Base-by-base conservation (phyloP, 1,140 invertebrate species). In the Patella vulgata region DNA sequence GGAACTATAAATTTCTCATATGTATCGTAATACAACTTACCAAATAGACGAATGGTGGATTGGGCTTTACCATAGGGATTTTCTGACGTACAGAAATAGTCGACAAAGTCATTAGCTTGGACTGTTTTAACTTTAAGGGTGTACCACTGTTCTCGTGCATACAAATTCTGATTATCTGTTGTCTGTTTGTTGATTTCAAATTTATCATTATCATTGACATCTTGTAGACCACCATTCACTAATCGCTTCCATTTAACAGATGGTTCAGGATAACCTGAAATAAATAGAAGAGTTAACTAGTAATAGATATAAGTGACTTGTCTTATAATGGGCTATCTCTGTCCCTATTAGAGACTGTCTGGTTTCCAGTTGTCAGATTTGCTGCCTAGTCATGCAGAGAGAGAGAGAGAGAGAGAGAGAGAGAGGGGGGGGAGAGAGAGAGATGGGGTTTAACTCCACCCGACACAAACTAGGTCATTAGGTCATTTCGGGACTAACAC, bases 31-130 rank as follows among this genome's bases (percentile, higher is more conserved):
- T n/a, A n/a, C n/a, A n/a, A 66, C 78, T 68, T 63, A 80, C 78
- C 76, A 68, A 75, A 80, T 14, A 80, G 54, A 14, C 31, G 33
- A 47, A 80, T 72, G 17, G 46, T 68, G 5, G 70, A 62, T 12
- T 60, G 19, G 19, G 42, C 28, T 3, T 6, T 40, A 0, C 77
- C 78, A 28, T 65, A 66, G 19, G 33, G 66, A 52, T 81, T 81
- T 8, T 44, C 56, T 11, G 67, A 77, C 6, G 70, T 65, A 62
- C 79, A 81, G 40, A 61, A 68, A 53, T 78, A 79, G 33, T 63
- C 55, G 4, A 72, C 74, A 60, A 67, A 81, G 59, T 81, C 77
- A 48, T 77, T 77, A n/a, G 74, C 77, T 51, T 77, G 73, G 3
- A 81, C 72, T 44, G 74, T 77, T 31, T 74, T 76, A 19, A 76